A percentile compares a stretch with the other conserved stretches of the same genome.
Evolutionary conservation across 2,113 vertebrate genomes (phyloP).

Genomic region (Carettochelys insculpta): DNA sequence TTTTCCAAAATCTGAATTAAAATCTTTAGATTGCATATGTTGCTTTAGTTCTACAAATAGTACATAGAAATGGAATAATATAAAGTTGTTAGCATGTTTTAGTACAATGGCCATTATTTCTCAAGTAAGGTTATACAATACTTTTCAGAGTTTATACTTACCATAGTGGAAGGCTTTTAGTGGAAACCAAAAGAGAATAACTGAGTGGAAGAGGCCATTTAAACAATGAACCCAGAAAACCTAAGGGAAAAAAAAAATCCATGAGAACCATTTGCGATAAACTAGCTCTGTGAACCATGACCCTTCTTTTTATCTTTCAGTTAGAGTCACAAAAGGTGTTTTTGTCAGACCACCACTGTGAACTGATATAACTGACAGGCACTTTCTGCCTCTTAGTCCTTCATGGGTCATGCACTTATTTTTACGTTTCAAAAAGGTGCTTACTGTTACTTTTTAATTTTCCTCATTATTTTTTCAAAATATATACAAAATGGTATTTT

Average conservation of each 20-base stretch:
- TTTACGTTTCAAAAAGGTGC: slow-evolving; percentile 75
- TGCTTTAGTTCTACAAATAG: slow-evolving; percentile 41
- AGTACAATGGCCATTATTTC: slow-evolving; percentile 9
- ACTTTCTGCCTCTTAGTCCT: slow-evolving; percentile 89
- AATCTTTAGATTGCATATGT: neutral
- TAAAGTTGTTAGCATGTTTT: neutral
- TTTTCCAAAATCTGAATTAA: neutral
- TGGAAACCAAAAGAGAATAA: slow-evolving; percentile 99
- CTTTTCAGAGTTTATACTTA: too few relatives aligned
- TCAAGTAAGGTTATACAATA: slow-evolving; percentile 25
- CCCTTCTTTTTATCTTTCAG: slow-evolving; percentile 87
- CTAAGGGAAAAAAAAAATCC: slow-evolving; percentile 87
- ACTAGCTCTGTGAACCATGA: slow-evolving; percentile 90
- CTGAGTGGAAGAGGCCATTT: slow-evolving; percentile 99
- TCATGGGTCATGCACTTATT: slow-evolving; percentile 83
- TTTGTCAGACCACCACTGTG: slow-evolving; percentile 87
- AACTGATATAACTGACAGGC: slow-evolving; percentile 93
- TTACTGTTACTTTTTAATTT: slow-evolving; percentile 72
- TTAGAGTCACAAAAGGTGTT: slow-evolving; percentile 92
- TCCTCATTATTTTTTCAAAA: slow-evolving; percentile 39
- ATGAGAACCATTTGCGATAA: slow-evolving; percentile 90
- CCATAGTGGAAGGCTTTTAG: slow-evolving; percentile 97
- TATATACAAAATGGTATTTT: slow-evolving; percentile 24
- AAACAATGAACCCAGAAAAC: slow-evolving; percentile 99
- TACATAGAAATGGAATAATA: slow-evolving; percentile 4